Conservation (phyloP, 2,113 vertebrate genomes). For the Rhea americana region DNA sequence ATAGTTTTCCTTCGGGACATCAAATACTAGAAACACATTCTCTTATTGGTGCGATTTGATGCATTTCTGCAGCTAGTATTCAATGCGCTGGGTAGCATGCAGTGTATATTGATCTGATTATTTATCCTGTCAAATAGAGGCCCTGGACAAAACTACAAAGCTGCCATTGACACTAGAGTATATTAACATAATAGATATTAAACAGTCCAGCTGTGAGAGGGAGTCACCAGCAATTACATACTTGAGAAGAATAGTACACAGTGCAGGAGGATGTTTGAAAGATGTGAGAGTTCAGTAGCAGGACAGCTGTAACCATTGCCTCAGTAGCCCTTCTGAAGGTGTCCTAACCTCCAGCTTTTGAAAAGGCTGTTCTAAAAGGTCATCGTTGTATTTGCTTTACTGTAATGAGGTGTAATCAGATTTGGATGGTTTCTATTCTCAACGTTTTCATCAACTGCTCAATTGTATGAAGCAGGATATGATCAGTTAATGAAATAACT, state of each 20-base stretch:
- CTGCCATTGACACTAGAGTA: not conserved
- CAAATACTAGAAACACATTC: not conserved
- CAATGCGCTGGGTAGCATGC: not conserved
- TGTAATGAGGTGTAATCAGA: not conserved
- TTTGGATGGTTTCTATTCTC: not conserved
- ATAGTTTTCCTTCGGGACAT: not conserved
- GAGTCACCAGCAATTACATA: not conserved
- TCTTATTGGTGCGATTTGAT: not conserved
- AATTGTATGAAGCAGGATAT: rapidly evolving
- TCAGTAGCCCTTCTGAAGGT: not conserved
- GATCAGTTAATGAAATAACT: not conserved
- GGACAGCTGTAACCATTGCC: not conserved
- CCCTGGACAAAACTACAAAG: constrained; percentile 5
- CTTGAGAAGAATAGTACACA: not conserved
- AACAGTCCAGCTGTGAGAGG: constrained; percentile 9
- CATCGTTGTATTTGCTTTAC: not conserved
- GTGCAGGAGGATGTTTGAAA: not conserved
- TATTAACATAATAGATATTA: not conserved
- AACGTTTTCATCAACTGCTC: not conserved
- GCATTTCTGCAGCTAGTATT: constrained; percentile 40
- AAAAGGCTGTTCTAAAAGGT: not conserved
- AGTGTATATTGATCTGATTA: not conserved
- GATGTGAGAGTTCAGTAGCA: not conserved
- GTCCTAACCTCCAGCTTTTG: not conserved
- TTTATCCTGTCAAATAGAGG: constrained; percentile 42